Evolutionary conservation across 2,888 invertebrate species (phyloP).

Genomic region (Sipha maydis): DNA sequence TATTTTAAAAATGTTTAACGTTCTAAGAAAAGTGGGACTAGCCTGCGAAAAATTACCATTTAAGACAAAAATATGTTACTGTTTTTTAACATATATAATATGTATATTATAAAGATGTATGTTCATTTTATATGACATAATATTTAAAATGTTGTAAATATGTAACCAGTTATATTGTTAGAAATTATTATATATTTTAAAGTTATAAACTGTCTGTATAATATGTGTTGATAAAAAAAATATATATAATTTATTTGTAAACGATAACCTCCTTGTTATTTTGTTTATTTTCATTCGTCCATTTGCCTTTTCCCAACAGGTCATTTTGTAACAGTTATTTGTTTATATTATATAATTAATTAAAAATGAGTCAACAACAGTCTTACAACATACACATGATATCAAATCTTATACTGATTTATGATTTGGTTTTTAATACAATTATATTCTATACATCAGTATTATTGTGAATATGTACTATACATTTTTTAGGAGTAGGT

Average conservation of each 20-base stretch:
- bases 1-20: slow-evolving; percentile 34
- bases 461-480: no score
- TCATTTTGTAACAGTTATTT: background rate
- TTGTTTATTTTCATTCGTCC: no score
- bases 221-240: slow-evolving; percentile 47
- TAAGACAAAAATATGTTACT: slow-evolving; percentile 27
- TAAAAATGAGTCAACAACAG: no score
- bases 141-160: slow-evolving; percentile 54
- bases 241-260: slow-evolving; percentile 60
- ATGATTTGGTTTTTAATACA: no score
- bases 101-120: background rate
- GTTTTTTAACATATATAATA: slow-evolving; percentile 23
- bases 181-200: slow-evolving; percentile 57
- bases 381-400: no score
- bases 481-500: no score
- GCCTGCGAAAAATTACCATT: slow-evolving; percentile 49
- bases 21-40: slow-evolving; percentile 35
- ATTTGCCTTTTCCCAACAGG: background rate
- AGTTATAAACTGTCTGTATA: slow-evolving; percentile 53
- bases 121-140: slow-evolving; percentile 15
- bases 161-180: slow-evolving; percentile 60
- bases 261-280: background rate
- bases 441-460: no score
- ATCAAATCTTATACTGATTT: no score
- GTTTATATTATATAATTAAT: no score